Percentiles rank a stretch among this genome's conserved stretches.
Conservation (phyloP, 2,888 invertebrate species). For the Scaptomyza caliginosa region DNA sequence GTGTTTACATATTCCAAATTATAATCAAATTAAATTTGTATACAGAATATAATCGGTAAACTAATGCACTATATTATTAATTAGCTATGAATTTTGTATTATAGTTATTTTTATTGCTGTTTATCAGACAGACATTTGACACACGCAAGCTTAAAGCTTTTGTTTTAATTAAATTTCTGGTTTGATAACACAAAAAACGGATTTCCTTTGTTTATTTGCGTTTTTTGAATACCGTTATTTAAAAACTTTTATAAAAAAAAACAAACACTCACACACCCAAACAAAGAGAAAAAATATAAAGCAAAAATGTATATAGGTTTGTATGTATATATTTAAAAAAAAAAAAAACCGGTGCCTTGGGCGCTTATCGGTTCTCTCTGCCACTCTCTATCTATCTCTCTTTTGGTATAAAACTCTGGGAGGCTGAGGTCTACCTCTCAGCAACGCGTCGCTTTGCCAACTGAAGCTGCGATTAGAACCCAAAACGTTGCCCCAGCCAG, state of each 20-base stretch:
- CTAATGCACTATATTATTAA: background rate
- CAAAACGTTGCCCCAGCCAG: slow-evolving; percentile 20
- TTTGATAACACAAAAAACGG: slow-evolving; percentile 25
- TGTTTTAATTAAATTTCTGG: background rate
- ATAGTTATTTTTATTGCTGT: background rate
- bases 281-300: background rate
- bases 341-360: slow-evolving; percentile 46
- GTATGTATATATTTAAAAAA: background rate
- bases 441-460: slow-evolving; percentile 60
- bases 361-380: background rate
- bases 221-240: background rate
- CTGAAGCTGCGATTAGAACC: slow-evolving; percentile 61
- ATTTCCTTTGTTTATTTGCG: slow-evolving; percentile 9
- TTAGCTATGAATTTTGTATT: background rate
- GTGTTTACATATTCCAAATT: background rate
- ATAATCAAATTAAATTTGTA: background rate
- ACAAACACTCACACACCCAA: background rate
- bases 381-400: background rate
- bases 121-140: slow-evolving; percentile 56
- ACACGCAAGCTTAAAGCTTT: slow-evolving; percentile 21
- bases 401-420: slow-evolving; percentile 4
- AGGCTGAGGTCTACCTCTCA: slow-evolving; percentile 47
- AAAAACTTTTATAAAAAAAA: slow-evolving; percentile 26
- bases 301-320: slow-evolving; percentile 2
- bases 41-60: background rate